Conservation (phyloP, 2,888 invertebrate genomes). For the Cinara cedri region DNA sequence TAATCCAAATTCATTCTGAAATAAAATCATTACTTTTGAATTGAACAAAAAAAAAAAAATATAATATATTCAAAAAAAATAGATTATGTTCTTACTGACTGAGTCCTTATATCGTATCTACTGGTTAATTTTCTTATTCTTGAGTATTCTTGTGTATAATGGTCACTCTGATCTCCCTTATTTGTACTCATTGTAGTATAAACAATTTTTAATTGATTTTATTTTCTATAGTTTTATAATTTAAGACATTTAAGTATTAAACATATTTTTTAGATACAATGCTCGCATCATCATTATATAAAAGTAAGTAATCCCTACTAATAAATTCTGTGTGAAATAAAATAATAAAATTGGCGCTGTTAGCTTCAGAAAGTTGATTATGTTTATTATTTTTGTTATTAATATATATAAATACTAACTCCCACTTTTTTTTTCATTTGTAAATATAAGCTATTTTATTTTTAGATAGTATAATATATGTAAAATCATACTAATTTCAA, state of each 20-base stretch:
- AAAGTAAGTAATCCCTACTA: neutral
- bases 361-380: constrained; percentile 23
- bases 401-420: constrained; percentile 26
- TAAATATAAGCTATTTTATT: constrained; percentile 46
- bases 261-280: neutral
- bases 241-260: neutral
- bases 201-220: neutral
- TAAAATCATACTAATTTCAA: neutral
- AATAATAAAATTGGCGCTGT: constrained; percentile 15
- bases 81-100: constrained; percentile 56
- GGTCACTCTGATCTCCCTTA: constrained; percentile 20
- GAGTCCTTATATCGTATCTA: constrained; percentile 58
- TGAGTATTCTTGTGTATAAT: constrained; percentile 74
- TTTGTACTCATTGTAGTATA: constrained; percentile 23
- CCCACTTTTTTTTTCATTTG: constrained; percentile 40
- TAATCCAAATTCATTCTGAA: constrained; percentile 83
- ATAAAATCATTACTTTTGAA: constrained; percentile 62
- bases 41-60: too few species aligned
- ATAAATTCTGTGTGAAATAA: neutral
- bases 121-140: constrained; percentile 71
- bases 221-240: neutral
- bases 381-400: constrained; percentile 49
- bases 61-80: neutral
- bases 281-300: neutral
- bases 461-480: constrained; percentile 36